Evolutionary conservation across 1,140 invertebrate species (phyloP), one percentile per base, ranked within the genome.

Genomic region (Brachionus koreanus): DNA sequence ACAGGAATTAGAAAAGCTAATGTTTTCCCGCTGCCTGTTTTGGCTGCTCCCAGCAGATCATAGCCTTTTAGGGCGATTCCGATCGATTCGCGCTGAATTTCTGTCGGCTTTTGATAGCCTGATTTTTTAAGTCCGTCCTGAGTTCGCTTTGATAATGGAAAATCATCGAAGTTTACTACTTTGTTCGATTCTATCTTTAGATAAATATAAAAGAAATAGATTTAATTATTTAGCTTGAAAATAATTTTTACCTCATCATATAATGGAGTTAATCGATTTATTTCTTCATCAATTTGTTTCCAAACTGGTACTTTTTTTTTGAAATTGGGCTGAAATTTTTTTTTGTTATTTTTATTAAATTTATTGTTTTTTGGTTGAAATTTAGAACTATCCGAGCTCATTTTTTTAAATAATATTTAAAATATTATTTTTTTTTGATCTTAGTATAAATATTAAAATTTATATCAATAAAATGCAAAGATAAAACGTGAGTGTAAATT

Each of bases 21-120:
- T 0, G 97, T 99, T 91, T 99, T 99, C 37, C 97, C 97, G 85
- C 95, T 97, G 29, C 97, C 97, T 46, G 97, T 99, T 89, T 98
- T 95, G 0, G 97, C 96, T 25, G 96, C 95, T 43, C 94, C 97
- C 5, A 99, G 89, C 84, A 99, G 93, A 90, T 99, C 96, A 85
- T 92, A 90, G 5, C 95, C 95, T 85, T 92, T 91, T n/a, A 99
- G 88, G 43, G 93, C 93, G 63, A 93, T 90, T 2, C 92, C 92
- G 83, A 99, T 93, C 67, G 93, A 92, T 88, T 96, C 92, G 83
- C 90, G 92, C 86, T 99, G 97, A 87, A 99, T 97, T 85, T 97
- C 94, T 12, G 97, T 98, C 63, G 95, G 94, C 65, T 89, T 90
- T 10, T 87, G 86, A 85, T 91, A 98, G 61, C 92, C 92, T 83